A percentile compares a stretch with the other conserved stretches of the same genome.
Conservation (phyloP, 92 coral and sea anemone genomes). For the Epizoanthus fatuus region DNA sequence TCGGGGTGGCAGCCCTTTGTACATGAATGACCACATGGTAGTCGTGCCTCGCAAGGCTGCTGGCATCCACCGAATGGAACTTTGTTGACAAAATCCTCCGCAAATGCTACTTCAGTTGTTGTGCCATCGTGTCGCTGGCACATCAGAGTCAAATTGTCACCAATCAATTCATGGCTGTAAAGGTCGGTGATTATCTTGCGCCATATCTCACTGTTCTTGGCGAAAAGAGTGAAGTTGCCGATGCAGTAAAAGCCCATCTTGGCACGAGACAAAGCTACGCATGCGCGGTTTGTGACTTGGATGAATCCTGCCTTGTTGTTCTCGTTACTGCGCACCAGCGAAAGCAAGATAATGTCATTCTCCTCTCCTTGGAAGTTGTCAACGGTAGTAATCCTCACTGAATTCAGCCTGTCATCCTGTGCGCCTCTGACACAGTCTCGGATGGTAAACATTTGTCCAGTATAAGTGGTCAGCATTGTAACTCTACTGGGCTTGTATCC, state of each 20-base stretch:
- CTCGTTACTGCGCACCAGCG: constrained; percentile 91
- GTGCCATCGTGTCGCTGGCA: constrained; percentile 74
- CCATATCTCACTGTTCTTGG: constrained; percentile 87
- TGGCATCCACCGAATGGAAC: constrained; percentile 90
- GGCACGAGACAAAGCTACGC: constrained; percentile 96
- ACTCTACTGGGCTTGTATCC: constrained; percentile 78
- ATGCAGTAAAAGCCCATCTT: constrained; percentile 89
- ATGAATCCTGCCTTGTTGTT: constrained; percentile 86
- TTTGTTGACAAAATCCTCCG: constrained; percentile 70
- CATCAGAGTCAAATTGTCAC: constrained; percentile 74
- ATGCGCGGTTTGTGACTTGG: constrained; percentile 86
- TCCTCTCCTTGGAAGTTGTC: constrained; percentile 97
- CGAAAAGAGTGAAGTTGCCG: constrained; percentile 80
- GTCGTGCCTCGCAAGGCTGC: constrained; percentile 68
- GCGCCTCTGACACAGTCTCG: constrained; percentile 58
- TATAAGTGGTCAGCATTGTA: constrained; percentile 90
- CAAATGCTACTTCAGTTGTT: constrained; percentile 57
- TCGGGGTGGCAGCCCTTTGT: constrained; percentile 77
- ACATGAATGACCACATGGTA: constrained; percentile 89
- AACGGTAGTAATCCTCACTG: constrained; percentile 83
- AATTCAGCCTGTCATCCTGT: constrained; percentile 44
- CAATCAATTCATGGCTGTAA: constrained; percentile 58
- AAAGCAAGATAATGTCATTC: constrained; percentile 88
- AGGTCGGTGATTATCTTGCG: constrained; percentile 69
- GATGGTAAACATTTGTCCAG: constrained; percentile 85